A percentile compares a stretch with the other conserved stretches of the same genome.
Evolutionary conservation across 2,888 invertebrate species (phyloP).

Genomic region (Nasonovia ribisnigri): DNA sequence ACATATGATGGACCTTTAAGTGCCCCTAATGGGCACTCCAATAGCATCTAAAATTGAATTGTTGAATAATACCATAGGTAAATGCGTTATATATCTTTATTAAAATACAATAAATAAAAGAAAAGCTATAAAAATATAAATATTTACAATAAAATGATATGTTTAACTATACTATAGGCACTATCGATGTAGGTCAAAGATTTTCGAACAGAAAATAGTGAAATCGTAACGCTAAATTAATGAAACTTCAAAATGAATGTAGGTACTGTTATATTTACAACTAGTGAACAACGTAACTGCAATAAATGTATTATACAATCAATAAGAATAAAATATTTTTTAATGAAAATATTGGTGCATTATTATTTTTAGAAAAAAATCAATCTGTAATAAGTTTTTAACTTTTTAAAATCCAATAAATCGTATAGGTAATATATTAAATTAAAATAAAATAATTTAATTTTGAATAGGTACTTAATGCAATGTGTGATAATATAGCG

Average conservation of each 20-base stretch:
- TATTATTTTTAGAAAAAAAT: neutral
- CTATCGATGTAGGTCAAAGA: neutral
- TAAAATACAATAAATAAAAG: neutral
- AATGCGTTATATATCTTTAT: neutral
- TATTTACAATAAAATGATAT: neutral
- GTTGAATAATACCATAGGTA: neutral
- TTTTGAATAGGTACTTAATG: neutral
- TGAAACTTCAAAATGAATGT: neutral
- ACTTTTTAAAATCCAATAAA: neutral
- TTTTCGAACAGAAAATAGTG: neutral
- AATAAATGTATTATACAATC: neutral
- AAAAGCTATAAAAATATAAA: neutral
- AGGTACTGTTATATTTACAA: neutral
- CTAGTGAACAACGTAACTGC: neutral
- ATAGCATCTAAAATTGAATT: neutral
- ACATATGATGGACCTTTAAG: neutral
- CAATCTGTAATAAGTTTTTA: neutral
- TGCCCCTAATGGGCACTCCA: neutral
- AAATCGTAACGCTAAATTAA: constrained; percentile 4
- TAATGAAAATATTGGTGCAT: neutral
- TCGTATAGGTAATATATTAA: neutral
- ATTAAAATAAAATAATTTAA: neutral
- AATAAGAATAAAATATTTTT: neutral
- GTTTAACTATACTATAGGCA: neutral
- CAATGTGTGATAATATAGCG: neutral